Base-by-base conservation (phyloP, 2,888 invertebrate species). In the Philereme transversata region DNA sequence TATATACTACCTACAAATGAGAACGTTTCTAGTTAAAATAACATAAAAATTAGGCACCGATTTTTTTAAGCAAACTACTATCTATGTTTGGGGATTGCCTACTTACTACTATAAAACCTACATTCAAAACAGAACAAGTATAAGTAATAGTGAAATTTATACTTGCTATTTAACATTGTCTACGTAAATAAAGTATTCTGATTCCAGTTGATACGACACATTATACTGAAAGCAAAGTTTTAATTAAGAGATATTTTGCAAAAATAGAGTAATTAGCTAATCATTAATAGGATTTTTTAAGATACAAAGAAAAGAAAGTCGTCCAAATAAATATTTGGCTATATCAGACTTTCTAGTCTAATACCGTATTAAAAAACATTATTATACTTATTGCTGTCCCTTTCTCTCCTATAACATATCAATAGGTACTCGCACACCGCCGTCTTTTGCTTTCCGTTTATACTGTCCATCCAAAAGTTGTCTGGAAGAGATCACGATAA, bases 41-140 rank as follows among this genome's bases (percentile, higher is more conserved):
- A 73, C 68, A 69, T 73, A 73, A 77, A 76, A 77, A 80, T 82
- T 87, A 87, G 86, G 87, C 88, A 88, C 88, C 83, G 75, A 78
- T 81, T 77, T 82, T n/a, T 80, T 75, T 69, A 81, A 87, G 88
- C 88, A 70, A 79, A 75, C 86, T 87, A 87, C 82, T 10, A 64
- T 76, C 83, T 86, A 6, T 7, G 5, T 40, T 86, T 69, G 65
- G 66, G 52, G 61, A 64, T 62, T 54, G 48, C 51, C 68, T 57
- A 51, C 51, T 68, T 57, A 64, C 64, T 60, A 62, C 69, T 22
- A 22, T 22, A 69, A 67, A 51, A 72, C 70, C 70, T 72, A 77
- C 71, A 69, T 60, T 58, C 40, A 41, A 64, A 65, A 69, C 62
- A 46, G 57, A 70, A 61, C 58, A 69, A 70, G 22, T 22, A 22